A percentile compares a stretch with the other conserved stretches of the same genome.
Conservation (phyloP, 2,888 invertebrate species). For the Heliconius cydno region DNA sequence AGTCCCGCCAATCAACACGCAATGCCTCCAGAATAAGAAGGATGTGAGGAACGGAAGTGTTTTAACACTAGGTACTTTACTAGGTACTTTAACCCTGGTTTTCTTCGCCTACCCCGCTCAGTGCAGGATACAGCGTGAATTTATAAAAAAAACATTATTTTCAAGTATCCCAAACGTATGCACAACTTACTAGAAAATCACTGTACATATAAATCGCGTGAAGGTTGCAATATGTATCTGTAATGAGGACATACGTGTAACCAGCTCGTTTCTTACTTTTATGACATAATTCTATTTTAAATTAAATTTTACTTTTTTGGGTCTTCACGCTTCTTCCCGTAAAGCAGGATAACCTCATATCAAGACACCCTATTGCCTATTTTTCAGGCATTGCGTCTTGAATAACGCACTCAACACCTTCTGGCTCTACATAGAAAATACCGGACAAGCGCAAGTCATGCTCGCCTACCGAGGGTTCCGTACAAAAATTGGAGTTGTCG, state of each 20-base stretch:
- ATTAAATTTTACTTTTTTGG: not conserved
- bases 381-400: not conserved
- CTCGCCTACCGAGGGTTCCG: too few species aligned
- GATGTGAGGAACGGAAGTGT: too few species aligned
- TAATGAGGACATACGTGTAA: slow-evolving; percentile 23
- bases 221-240: slow-evolving; percentile 27
- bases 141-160: not conserved
- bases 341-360: not conserved
- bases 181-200: slow-evolving; percentile 26
- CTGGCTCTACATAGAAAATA: too few species aligned
- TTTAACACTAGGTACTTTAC: too few species aligned
- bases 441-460: too few species aligned
- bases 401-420: not conserved
- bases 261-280: not conserved
- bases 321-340: not conserved
- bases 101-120: too few species aligned
- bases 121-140: not conserved
- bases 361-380: not conserved
- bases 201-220: slow-evolving; percentile 32
- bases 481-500: too few species aligned
- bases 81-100: too few species aligned
- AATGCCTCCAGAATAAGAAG: too few species aligned
- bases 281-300: slow-evolving; percentile 2
- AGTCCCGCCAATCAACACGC: too few species aligned
- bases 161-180: not conserved